Conservation (phyloP, 2,113 vertebrate genomes). For the Felis catus region DNA sequence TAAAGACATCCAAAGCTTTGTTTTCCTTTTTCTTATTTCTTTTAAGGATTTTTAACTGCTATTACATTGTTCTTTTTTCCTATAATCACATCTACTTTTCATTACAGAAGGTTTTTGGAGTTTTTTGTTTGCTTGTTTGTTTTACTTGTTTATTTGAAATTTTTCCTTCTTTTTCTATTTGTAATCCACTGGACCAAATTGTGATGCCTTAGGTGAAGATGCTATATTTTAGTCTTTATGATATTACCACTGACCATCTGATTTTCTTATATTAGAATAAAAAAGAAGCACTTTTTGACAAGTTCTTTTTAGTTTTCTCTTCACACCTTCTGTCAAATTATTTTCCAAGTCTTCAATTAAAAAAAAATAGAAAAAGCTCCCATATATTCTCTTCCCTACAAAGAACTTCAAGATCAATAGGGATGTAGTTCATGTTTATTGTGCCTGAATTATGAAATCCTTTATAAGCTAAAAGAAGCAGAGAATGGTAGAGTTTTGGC, state of each 20-base stretch:
- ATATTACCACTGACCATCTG: not conserved
- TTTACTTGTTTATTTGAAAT: not conserved
- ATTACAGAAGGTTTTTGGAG: not conserved
- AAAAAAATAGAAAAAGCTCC: not conserved
- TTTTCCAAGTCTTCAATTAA: not conserved
- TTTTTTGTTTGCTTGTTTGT: not conserved
- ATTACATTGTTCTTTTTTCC: not conserved
- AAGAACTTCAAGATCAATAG: not conserved
- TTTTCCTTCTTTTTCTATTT: not conserved
- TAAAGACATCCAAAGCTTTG: not conserved
- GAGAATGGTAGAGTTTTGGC: not conserved
- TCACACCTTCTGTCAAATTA: not conserved
- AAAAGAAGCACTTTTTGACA: not conserved
- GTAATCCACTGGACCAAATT: not conserved
- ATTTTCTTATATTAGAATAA: not conserved
- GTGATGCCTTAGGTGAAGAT: not conserved
- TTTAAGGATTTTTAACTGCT: not conserved
- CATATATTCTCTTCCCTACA: not conserved
- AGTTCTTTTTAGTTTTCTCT: not conserved
- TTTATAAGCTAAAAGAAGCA: not conserved
- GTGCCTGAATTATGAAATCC: not conserved
- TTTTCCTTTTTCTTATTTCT: not conserved
- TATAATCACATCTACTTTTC: not conserved
- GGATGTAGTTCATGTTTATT: not conserved
- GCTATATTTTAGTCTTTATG: not conserved